Conservation (phyloP, 2,113 vertebrate species). For the Prietella phreatophila region DNA sequence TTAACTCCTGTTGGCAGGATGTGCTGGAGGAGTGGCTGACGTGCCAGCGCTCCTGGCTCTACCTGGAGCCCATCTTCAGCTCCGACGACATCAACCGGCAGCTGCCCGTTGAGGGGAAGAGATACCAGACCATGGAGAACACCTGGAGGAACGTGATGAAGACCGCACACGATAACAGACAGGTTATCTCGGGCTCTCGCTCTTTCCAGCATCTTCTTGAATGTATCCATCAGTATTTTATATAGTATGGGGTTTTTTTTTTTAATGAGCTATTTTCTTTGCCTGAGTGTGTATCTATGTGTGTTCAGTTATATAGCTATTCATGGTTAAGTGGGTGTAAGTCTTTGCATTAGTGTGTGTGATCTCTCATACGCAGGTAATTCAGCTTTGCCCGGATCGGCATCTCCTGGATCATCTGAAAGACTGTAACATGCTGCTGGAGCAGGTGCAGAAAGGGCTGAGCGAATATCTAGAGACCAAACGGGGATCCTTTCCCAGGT, state of each 20-base stretch:
- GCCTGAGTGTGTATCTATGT: neutral
- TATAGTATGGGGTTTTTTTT: neutral
- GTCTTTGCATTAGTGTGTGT: conserved; percentile 1
- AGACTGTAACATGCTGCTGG: conserved; percentile 78
- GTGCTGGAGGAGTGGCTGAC: conserved; percentile 89
- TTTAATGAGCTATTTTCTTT: neutral
- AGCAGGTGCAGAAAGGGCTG: conserved; percentile 87
- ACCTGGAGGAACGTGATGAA: conserved; percentile 85
- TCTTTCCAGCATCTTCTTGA: neutral
- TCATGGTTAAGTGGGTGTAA: neutral
- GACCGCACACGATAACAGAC: conserved; percentile 74
- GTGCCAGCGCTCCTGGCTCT: conserved; percentile 88
- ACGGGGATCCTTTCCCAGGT: conserved; percentile 82
- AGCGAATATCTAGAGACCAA: conserved; percentile 89
- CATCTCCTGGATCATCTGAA: conserved; percentile 74
- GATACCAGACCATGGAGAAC: conserved; percentile 79
- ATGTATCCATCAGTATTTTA: neutral
- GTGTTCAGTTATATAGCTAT: neutral
- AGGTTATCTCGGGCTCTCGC: conserved; percentile 63
- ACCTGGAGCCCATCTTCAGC: conserved; percentile 89
- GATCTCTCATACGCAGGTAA: conserved; percentile 70
- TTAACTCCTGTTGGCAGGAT: conserved; percentile 73
- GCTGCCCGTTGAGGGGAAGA: conserved; percentile 81
- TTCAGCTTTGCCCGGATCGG: conserved; percentile 80
- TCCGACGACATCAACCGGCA: conserved; percentile 89